Conservation (phyloP, 1,140 invertebrate species). For the Aphidius ervi region DNA sequence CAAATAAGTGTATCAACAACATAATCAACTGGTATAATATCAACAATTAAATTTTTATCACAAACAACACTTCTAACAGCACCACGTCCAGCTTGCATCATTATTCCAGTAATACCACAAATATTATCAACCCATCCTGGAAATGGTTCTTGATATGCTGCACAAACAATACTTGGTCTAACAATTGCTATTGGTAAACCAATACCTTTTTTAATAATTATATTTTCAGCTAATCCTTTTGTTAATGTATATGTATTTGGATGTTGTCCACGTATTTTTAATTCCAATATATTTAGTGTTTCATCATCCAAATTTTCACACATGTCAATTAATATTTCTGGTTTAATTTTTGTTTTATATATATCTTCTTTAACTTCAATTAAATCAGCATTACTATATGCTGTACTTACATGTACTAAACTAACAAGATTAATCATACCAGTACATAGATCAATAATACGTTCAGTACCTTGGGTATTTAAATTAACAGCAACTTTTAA, state of each 20-base stretch:
- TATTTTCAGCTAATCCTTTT: conserved; percentile 78
- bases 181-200: conserved; percentile 82
- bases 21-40: conserved; percentile 87
- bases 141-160: conserved; percentile 69
- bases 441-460: conserved; percentile 64
- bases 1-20: conserved; percentile 85
- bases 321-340: conserved; percentile 66
- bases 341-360: conserved; percentile 64
- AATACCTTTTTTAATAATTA: conserved; percentile 60
- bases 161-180: conserved; percentile 85
- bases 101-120: conserved; percentile 76
- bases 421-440: conserved; percentile 68
- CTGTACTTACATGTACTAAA: conserved; percentile 82
- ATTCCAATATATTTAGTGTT: conserved; percentile 62
- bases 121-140: conserved; percentile 95
- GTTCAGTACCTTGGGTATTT: conserved; percentile 67
- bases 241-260: conserved; percentile 88
- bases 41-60: conserved; percentile 66
- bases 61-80: conserved; percentile 80
- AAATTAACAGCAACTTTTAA: conserved; percentile 69
- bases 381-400: conserved; percentile 79
- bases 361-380: conserved; percentile 67
- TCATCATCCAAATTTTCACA: conserved; percentile 68
- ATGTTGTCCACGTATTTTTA: conserved; percentile 67
- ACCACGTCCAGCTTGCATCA: conserved; percentile 82